Evolutionary conservation across 2,888 invertebrate genomes (phyloP).

Genomic region (Octonoba sinensis): DNA sequence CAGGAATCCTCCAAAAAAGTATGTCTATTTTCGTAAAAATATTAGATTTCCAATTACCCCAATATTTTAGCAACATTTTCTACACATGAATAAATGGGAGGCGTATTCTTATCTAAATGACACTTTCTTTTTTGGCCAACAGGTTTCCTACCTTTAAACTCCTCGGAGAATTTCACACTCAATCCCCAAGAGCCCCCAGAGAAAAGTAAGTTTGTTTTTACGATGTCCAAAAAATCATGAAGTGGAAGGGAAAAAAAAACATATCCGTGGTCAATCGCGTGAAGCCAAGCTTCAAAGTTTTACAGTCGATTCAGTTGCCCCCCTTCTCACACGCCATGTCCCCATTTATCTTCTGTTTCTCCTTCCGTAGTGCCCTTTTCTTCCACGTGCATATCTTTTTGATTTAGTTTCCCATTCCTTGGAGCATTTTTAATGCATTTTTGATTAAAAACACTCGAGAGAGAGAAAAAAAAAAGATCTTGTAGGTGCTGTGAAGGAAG

Average conservation of each 20-base stretch:
- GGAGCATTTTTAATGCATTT: constrained; percentile 46
- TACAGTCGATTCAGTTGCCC: constrained; percentile 29
- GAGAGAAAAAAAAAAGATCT: neutral
- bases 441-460: constrained; percentile 43
- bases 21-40: too few species aligned
- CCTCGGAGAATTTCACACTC: constrained; percentile 14
- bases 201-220: constrained; percentile 30
- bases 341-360: constrained; percentile 30
- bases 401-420: constrained; percentile 1
- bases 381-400: constrained; percentile 6
- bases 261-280: constrained; percentile 41
- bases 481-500: neutral
- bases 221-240: constrained; percentile 3
- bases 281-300: constrained; percentile 53
- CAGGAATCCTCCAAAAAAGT: too few species aligned
- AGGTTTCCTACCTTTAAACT: neutral
- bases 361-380: constrained; percentile 7
- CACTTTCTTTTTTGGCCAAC: too few species aligned
- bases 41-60: too few species aligned
- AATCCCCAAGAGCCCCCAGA: constrained; percentile 1
- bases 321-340: constrained; percentile 34
- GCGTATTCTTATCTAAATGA: too few species aligned
- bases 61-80: too few species aligned
- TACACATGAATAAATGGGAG: too few species aligned
- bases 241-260: constrained; percentile 20